Evolutionary conservation across 1,140 invertebrate genomes (phyloP).

Genomic region (Himalopsyche phryganea): DNA sequence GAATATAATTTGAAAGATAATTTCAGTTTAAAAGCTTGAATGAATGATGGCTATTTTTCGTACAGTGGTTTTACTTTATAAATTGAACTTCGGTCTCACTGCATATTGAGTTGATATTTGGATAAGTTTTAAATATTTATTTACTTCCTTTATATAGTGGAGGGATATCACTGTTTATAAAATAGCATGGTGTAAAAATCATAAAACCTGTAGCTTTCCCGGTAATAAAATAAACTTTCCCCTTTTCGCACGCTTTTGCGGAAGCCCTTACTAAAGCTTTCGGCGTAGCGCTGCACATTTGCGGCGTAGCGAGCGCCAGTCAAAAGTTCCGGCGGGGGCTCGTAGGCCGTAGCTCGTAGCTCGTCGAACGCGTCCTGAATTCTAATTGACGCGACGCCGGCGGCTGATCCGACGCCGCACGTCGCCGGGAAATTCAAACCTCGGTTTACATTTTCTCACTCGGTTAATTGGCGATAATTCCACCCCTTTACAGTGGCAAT

Average conservation of each 20-base stretch:
- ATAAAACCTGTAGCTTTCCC: slow-evolving; percentile 19
- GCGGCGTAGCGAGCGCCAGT: not conserved
- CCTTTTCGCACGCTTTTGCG: not conserved
- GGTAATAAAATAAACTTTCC: slow-evolving; percentile 32
- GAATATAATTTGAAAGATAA: too few relatives aligned
- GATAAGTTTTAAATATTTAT: too few relatives aligned
- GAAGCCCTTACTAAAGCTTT: not conserved
- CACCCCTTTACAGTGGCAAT: slow-evolving; percentile 13
- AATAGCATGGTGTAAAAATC: slow-evolving; percentile 9
- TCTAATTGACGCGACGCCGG: slow-evolving; percentile 51
- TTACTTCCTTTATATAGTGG: too few relatives aligned
- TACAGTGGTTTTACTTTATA: too few relatives aligned
- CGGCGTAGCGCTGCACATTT: not conserved
- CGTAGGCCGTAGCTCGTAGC: slow-evolving; percentile 9
- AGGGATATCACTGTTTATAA: too few relatives aligned
- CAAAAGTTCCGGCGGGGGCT: slow-evolving; percentile 11
- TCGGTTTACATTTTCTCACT: slow-evolving; percentile 3
- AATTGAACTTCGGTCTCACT: too few relatives aligned
- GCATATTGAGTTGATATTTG: too few relatives aligned
- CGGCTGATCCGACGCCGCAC: slow-evolving; percentile 38
- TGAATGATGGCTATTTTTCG: too few relatives aligned
- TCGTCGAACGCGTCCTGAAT: slow-evolving; percentile 52
- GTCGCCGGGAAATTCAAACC: slow-evolving; percentile 25
- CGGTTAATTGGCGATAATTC: slow-evolving; percentile 32
- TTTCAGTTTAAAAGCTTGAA: too few relatives aligned